phyloP scores from a whole-genome alignment of 1,140 invertebrate species.

The Drosophila murphyi region DNA sequence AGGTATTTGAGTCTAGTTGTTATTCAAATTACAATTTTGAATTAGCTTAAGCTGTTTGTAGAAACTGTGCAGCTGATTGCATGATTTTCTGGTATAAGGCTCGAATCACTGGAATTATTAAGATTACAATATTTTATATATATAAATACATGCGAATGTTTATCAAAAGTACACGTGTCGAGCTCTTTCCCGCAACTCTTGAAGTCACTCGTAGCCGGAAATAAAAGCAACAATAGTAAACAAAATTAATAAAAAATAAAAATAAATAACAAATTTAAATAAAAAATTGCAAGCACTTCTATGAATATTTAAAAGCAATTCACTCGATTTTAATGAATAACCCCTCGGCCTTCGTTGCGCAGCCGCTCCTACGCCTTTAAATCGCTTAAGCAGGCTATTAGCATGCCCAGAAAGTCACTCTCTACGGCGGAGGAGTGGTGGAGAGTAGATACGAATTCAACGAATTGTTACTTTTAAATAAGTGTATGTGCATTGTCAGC shows the following conservation, averaged over 20 bases:
- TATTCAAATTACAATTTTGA: too few relatives aligned
- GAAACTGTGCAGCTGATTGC: too few relatives aligned
- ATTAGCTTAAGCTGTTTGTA: too few relatives aligned
- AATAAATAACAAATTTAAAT: background rate
- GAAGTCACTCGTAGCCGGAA: conserved; percentile 50
- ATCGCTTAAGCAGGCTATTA: conserved; percentile 70
- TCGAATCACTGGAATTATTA: background rate
- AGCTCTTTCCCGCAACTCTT: background rate
- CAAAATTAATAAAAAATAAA: conserved; percentile 27
- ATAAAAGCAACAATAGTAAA: conserved; percentile 35
- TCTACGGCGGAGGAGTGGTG: background rate
- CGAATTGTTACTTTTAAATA: conserved; percentile 12
- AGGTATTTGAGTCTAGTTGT: too few relatives aligned
- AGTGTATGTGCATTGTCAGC: conserved; percentile 5
- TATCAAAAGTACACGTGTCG: conserved; percentile 24
- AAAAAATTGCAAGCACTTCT: conserved; percentile 28
- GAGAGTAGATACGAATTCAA: background rate
- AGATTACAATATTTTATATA: background rate
- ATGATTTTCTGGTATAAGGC: too few relatives aligned
- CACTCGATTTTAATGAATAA: conserved; percentile 59
- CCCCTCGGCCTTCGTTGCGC: conserved; percentile 8
- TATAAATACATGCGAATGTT: background rate
- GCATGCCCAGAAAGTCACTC: conserved; percentile 54
- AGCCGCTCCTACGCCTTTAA: conserved; percentile 1
- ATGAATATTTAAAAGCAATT: conserved; percentile 67